A percentile compares a stretch with the other conserved stretches of the same genome.
phyloP scores from a whole-genome alignment of 1,140 invertebrate genomes.

The Lordiphosa stackelbergi region DNA sequence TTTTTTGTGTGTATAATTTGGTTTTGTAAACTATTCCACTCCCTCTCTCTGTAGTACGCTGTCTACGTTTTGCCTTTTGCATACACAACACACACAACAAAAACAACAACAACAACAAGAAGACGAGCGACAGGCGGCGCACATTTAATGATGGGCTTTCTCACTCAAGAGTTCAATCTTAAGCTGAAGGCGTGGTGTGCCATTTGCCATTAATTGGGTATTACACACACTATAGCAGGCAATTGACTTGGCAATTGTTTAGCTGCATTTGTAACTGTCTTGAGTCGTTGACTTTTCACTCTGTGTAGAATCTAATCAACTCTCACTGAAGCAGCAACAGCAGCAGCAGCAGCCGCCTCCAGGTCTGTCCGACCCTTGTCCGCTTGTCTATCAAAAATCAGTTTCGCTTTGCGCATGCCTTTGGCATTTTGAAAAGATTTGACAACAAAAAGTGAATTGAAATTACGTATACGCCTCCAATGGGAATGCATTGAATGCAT shows the following conservation, averaged over 20 bases:
- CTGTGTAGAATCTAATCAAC: slow-evolving; percentile 30
- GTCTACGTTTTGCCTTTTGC: slow-evolving; percentile 17
- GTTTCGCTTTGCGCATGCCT: slow-evolving; percentile 15
- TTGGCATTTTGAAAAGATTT: slow-evolving; percentile 34
- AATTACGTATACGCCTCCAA: slow-evolving; percentile 21
- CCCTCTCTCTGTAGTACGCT: not conserved
- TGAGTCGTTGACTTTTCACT: slow-evolving; percentile 33
- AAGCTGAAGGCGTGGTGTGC: slow-evolving; percentile 20
- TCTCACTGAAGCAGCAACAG: slow-evolving; percentile 41
- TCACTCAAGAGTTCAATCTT: slow-evolving; percentile 4
- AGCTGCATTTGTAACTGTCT: slow-evolving; percentile 15
- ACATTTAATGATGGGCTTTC: slow-evolving; percentile 43
- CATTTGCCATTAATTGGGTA: slow-evolving; percentile 47
- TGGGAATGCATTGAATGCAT: slow-evolving; percentile 35
- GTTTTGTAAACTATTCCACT: too few relatives aligned
- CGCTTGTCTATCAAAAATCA: slow-evolving; percentile 53
- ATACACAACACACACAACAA: slow-evolving; percentile 16
- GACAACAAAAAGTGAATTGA: slow-evolving; percentile 40
- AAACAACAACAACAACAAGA: slow-evolving; percentile 5
- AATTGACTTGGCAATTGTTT: slow-evolving; percentile 22
- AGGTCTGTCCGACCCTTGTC: slow-evolving; percentile 20
- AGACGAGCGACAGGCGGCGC: slow-evolving; percentile 19
- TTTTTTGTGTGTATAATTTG: too few relatives aligned
- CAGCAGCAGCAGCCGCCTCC: not conserved
- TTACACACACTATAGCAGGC: slow-evolving; percentile 34